These are phyloP conservation scores for Petrolisthes manimaculis DNA, from an alignment of 2,888 invertebrate species.

Conservation along the genomic window DNA sequence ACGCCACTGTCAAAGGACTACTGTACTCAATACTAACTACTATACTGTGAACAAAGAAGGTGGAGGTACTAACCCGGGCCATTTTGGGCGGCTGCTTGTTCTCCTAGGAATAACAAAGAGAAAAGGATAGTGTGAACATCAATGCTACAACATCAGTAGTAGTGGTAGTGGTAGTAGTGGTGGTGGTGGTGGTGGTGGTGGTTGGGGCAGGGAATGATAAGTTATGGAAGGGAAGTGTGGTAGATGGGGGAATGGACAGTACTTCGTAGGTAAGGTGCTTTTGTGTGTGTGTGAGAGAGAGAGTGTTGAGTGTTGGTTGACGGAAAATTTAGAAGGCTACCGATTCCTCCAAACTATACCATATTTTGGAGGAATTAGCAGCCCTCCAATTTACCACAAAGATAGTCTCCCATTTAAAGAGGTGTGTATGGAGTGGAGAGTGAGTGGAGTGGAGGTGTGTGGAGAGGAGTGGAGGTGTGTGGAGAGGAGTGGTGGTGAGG, in stretches of 20 bases:
- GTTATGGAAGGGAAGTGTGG: not conserved
- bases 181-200: slow-evolving; percentile 4
- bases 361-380: too few relatives aligned
- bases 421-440: not conserved
- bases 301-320: not conserved
- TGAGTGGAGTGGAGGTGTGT: not conserved
- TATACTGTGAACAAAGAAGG: too few relatives aligned
- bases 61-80: slow-evolving; percentile 41
- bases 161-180: not conserved
- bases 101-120: slow-evolving; percentile 54
- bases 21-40: not conserved
- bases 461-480: not conserved
- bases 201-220: not conserved
- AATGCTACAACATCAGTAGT: slow-evolving; percentile 30
- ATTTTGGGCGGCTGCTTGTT: slow-evolving; percentile 56
- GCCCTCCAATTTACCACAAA: too few relatives aligned
- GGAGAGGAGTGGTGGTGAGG: not conserved
- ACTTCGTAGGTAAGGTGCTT: too few relatives aligned
- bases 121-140: slow-evolving; percentile 44
- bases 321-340: too few relatives aligned
- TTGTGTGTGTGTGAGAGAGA: not conserved
- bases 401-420: too few relatives aligned
- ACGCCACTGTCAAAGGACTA: not conserved
- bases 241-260: not conserved
- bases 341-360: too few relatives aligned